Percentiles rank a stretch among this genome's conserved stretches.
Conservation (phyloP, 2,113 vertebrate genomes). For the Thymallus thymallus region DNA sequence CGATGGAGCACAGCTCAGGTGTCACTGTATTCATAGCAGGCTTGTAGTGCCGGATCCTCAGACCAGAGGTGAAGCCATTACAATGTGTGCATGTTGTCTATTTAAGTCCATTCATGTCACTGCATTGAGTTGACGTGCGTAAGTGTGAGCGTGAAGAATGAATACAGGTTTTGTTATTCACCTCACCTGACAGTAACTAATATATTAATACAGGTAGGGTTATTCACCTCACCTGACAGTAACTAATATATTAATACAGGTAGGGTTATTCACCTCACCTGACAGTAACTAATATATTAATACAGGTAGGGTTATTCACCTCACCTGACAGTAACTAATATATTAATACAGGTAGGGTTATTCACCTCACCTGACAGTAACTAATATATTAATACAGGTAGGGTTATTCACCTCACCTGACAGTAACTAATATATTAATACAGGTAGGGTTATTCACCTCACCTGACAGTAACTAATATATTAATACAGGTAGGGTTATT, state of each 20-base stretch:
- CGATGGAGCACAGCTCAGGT: slow-evolving; percentile 29
- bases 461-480: too few species aligned
- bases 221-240: too few species aligned
- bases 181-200: too few species aligned
- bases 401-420: too few species aligned
- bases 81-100: slow-evolving; percentile 11
- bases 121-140: not conserved
- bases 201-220: not conserved
- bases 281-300: not conserved
- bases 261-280: too few species aligned
- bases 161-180: not conserved
- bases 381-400: not conserved
- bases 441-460: too few species aligned
- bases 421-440: not conserved
- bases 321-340: too few species aligned
- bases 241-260: not conserved
- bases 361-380: too few species aligned
- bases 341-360: not conserved
- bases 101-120: slow-evolving; percentile 6
- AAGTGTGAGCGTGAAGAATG: slow-evolving; percentile 1
- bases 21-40: slow-evolving; percentile 20
- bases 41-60: slow-evolving; percentile 3
- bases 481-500: not conserved
- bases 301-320: too few species aligned
- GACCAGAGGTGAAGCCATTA: slow-evolving; percentile 18